A percentile compares a stretch with the other conserved stretches of the same genome.
Conservation (phyloP, 2,888 invertebrate species). For the Erebia palarica region DNA sequence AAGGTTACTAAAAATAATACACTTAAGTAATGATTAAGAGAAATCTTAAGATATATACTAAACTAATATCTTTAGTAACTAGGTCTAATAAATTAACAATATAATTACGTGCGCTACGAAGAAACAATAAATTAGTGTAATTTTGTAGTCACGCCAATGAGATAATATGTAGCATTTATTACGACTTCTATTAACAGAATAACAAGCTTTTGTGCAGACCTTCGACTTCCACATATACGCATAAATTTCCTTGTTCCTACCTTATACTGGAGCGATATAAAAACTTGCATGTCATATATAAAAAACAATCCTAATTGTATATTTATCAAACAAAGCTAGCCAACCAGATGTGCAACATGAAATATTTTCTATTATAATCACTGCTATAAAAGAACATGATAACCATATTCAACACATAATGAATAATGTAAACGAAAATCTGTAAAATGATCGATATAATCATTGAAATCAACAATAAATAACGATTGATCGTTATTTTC, state of each 20-base stretch:
- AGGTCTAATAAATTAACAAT: not conserved
- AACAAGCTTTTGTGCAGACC: conserved; percentile 28
- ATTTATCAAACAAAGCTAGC: conserved; percentile 33
- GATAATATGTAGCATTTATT: conserved; percentile 30
- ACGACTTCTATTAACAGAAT: conserved; percentile 29
- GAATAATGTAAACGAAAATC: conserved; percentile 34
- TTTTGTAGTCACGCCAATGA: conserved; percentile 6
- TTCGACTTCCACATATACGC: conserved; percentile 37
- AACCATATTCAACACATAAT: conserved; percentile 29
- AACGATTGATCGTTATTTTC: conserved; percentile 19
- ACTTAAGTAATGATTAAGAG: not conserved
- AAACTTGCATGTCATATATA: conserved; percentile 12
- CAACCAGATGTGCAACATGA: conserved; percentile 34
- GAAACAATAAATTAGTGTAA: conserved; percentile 16
- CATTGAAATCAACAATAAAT: conserved; percentile 31
- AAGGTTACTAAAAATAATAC: not conserved
- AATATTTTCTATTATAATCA: conserved; percentile 31
- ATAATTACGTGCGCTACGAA: not conserved
- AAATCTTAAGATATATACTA: not conserved
- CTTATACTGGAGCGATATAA: conserved; percentile 2
- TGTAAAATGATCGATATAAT: conserved; percentile 31
- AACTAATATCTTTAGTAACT: not conserved
- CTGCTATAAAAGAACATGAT: conserved; percentile 26
- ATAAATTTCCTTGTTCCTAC: conserved; percentile 34
- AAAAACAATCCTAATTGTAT: conserved; percentile 24